A percentile compares a stretch with the other conserved stretches of the same genome.
Evolutionary conservation across 2,113 vertebrate genomes (phyloP).

Genomic region (Tiliqua scincoides): DNA sequence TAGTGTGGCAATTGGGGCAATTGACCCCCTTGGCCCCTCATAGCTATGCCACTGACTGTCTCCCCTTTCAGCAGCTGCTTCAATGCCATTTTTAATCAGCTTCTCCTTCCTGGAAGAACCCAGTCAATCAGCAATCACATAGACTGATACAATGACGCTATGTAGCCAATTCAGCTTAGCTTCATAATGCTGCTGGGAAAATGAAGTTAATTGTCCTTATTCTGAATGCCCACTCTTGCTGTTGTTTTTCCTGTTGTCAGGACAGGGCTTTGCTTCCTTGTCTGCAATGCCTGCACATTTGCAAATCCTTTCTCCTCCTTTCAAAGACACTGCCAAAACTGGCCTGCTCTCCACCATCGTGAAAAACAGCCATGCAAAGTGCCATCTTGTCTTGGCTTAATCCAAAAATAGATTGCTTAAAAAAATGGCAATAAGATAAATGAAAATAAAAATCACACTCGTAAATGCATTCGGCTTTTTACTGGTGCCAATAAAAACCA

Average conservation of each 20-base stretch:
- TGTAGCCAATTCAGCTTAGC: not conserved
- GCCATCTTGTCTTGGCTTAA: not conserved
- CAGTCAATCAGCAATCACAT: not conserved
- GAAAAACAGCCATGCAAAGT: not conserved
- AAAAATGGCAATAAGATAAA: slow-evolving; percentile 18
- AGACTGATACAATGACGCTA: not conserved
- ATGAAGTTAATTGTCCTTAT: not conserved
- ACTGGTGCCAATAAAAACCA: not conserved
- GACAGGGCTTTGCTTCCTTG: not conserved
- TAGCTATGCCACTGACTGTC: no score
- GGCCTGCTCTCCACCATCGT: not conserved
- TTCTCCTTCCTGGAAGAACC: not conserved
- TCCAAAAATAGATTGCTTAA: slow-evolving; percentile 17
- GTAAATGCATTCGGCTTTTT: not conserved
- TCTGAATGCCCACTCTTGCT: no score
- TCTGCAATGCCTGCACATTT: not conserved
- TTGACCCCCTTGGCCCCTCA: no score
- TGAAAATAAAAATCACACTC: fast-evolving
- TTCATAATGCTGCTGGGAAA: not conserved
- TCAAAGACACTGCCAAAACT: not conserved
- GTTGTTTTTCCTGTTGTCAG: not conserved
- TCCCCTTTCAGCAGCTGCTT: not conserved
- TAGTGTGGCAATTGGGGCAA: no score
- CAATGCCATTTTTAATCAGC: not conserved
- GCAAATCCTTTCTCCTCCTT: not conserved